Conservation (phyloP, 2,113 vertebrate species). For the Serinus canaria region DNA sequence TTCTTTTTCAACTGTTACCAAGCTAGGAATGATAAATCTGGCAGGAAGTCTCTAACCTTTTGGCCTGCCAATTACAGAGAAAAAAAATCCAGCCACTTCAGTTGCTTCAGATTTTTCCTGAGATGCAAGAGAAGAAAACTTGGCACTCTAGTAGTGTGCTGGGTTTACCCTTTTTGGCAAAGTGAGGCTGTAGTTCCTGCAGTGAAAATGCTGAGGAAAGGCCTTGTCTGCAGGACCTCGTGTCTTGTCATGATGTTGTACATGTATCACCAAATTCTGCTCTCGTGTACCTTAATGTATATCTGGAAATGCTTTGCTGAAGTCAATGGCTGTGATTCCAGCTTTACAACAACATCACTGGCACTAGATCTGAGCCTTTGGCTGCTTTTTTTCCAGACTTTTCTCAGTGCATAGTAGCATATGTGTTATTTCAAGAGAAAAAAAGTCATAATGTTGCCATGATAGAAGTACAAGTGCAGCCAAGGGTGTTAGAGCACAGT, state of each 20-base stretch:
- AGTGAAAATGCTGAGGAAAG: background rate
- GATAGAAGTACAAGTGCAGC: slow-evolving; percentile 35
- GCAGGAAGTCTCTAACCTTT: background rate
- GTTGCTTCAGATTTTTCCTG: background rate
- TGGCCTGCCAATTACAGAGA: background rate
- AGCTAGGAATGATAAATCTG: background rate
- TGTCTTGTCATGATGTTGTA: background rate
- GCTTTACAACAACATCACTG: background rate
- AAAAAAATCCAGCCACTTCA: background rate
- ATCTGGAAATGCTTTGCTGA: background rate
- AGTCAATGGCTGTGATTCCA: background rate
- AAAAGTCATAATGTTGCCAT: background rate
- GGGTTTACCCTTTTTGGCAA: background rate
- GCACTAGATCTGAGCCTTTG: background rate
- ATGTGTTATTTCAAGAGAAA: slow-evolving; percentile 19
- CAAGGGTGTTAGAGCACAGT: slow-evolving; percentile 18
- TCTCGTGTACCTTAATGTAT: background rate
- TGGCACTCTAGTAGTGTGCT: background rate
- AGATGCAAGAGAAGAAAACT: background rate
- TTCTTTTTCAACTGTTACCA: background rate
- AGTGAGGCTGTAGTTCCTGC: background rate
- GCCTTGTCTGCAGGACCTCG: background rate
- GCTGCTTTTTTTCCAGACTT: background rate
- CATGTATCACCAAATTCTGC: background rate
- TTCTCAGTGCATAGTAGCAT: background rate